Percentiles rank a stretch among this genome's conserved stretches.
Conservation (phyloP, 2,113 vertebrate species). For the Pollachius pollachius region DNA sequence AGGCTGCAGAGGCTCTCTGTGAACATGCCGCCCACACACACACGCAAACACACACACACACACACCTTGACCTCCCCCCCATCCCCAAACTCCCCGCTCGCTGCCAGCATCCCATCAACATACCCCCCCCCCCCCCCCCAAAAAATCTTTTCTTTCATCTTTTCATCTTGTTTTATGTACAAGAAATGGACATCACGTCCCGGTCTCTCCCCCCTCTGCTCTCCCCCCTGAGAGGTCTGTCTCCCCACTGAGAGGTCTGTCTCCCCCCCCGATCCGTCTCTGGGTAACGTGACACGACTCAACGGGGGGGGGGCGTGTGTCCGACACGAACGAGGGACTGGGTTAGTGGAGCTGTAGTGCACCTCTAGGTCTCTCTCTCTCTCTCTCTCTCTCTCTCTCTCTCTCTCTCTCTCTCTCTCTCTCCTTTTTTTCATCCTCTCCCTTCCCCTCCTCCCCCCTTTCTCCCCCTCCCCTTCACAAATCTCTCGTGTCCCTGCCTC, state of each 20-base stretch:
- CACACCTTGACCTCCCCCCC: slow-evolving; percentile 35
- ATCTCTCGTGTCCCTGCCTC: not conserved
- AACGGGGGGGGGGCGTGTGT: too few relatives aligned
- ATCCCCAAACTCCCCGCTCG: not conserved
- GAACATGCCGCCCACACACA: slow-evolving; percentile 57
- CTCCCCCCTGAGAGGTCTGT: not conserved
- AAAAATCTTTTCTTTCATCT: slow-evolving; percentile 1
- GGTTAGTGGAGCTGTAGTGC: too few relatives aligned
- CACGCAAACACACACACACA: too few relatives aligned
- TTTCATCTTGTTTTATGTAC: not conserved
- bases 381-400: too few relatives aligned
- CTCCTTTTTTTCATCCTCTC: too few relatives aligned
- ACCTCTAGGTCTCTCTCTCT: too few relatives aligned
- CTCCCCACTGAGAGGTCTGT: too few relatives aligned
- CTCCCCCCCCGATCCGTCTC: too few relatives aligned
- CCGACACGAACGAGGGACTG: too few relatives aligned
- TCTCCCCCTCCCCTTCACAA: not conserved
- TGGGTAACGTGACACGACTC: too few relatives aligned
- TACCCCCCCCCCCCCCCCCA: not conserved
- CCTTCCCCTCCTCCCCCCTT: not conserved
- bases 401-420: too few relatives aligned
- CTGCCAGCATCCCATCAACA: slow-evolving; percentile 59
- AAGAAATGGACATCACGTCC: not conserved
- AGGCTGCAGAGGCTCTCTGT: slow-evolving; percentile 68
- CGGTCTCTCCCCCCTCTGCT: not conserved